Percentiles rank a stretch among this genome's conserved stretches.
These are phyloP conservation scores for Meiosimyza platycephala DNA, from an alignment of 2,888 invertebrate species.

Conservation along the genomic window DNA sequence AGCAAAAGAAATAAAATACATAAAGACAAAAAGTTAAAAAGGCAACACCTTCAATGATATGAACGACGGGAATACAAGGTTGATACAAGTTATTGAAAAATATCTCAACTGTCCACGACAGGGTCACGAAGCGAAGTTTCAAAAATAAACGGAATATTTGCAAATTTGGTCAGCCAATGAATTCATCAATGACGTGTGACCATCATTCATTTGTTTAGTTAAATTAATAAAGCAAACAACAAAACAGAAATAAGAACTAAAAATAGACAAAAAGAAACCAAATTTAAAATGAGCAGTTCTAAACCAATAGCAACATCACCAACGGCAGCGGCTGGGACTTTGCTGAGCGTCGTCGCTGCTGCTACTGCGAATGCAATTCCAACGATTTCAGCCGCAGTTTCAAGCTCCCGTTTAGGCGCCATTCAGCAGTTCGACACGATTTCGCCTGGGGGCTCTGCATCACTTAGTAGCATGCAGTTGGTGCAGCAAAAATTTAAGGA, in stretches of 20 bases:
- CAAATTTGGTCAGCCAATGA: not conserved
- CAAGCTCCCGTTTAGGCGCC: slow-evolving; percentile 29
- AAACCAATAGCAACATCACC: slow-evolving; percentile 30
- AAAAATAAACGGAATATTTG: too few species aligned
- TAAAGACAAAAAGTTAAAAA: not conserved
- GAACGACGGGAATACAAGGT: not conserved
- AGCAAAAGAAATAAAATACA: not conserved
- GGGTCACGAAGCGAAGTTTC: not conserved
- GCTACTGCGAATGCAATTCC: slow-evolving; percentile 42
- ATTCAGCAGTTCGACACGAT: slow-evolving; percentile 3
- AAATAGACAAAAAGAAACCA: not conserved
- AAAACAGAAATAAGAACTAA: slow-evolving; percentile 2
- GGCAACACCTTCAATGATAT: slow-evolving; percentile 11
- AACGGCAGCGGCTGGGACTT: slow-evolving; percentile 34
- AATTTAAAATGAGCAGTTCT: too few species aligned
- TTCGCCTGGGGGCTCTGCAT: slow-evolving; percentile 2
- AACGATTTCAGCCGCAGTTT: slow-evolving; percentile 53
- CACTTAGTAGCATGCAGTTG: slow-evolving; percentile 49
- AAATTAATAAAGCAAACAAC: slow-evolving; percentile 15
- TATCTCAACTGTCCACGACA: not conserved
- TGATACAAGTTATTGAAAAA: not conserved
- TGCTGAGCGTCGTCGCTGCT: slow-evolving; percentile 18
- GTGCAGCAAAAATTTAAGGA: slow-evolving; percentile 64
- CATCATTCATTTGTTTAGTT: not conserved
- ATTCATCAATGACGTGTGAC: slow-evolving; percentile 29